Percentiles rank a stretch among this genome's conserved stretches.
These are phyloP conservation scores for Drosophila santomea DNA, from an alignment of 1,140 invertebrate genomes.

Conservation along the genomic window DNA sequence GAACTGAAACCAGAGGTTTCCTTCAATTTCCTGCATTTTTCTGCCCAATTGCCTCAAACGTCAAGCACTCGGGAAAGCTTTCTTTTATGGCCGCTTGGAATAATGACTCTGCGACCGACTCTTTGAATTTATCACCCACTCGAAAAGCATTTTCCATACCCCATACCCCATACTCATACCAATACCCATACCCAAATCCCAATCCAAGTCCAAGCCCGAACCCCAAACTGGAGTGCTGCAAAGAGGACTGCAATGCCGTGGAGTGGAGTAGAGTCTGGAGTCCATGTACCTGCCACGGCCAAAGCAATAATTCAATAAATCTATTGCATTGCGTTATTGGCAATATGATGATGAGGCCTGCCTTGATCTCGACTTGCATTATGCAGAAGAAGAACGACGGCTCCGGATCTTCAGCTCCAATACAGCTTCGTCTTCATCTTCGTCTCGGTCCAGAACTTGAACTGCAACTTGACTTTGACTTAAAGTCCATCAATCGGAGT, in stretches of 20 bases:
- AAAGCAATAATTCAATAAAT: conserved; percentile 84
- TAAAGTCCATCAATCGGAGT: conserved; percentile 79
- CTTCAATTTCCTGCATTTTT: conserved; percentile 49
- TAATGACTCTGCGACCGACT: conserved; percentile 66
- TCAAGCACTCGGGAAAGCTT: conserved; percentile 69
- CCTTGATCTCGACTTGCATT: conserved; percentile 50
- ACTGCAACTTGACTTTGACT: conserved; percentile 82
- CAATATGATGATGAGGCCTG: conserved; percentile 79
- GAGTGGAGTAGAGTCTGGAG: conserved; percentile 60
- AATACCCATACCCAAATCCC: not conserved
- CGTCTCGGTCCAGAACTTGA: conserved; percentile 67
- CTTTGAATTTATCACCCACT: conserved; percentile 83
- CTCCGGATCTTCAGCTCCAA: conserved; percentile 24
- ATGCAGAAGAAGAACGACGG: conserved; percentile 55
- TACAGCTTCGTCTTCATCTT: conserved; percentile 31
- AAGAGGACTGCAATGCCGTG: conserved; percentile 30
- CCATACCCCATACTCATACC: conserved; percentile 29
- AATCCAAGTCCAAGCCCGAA: not conserved
- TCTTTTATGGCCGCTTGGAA: conserved; percentile 74
- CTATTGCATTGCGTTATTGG: conserved; percentile 84
- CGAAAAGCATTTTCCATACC: conserved; percentile 75
- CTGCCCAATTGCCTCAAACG: conserved; percentile 47
- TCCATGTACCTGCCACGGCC: conserved; percentile 82
- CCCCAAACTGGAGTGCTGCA: conserved; percentile 37
- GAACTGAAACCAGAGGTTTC: conserved; percentile 44